Evolutionary conservation across 2,888 invertebrate genomes (phyloP).

Genomic region (Panzeria rudis): DNA sequence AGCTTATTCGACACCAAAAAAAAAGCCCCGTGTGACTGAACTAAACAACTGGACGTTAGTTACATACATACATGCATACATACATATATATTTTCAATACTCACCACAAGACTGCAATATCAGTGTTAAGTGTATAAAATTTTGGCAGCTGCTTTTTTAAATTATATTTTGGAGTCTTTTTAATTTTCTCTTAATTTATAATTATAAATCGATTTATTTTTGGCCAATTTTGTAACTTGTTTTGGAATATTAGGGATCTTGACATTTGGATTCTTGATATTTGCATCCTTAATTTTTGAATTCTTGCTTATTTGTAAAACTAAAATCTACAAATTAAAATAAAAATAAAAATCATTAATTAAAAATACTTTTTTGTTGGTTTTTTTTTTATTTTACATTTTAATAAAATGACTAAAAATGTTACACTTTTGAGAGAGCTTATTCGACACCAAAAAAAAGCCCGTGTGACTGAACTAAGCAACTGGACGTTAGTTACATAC

Average conservation of each 20-base stretch:
- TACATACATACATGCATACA: too few relatives aligned
- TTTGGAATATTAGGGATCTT: not conserved
- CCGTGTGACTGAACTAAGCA: too few relatives aligned
- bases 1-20: too few relatives aligned
- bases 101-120: not conserved
- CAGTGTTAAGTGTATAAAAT: not conserved
- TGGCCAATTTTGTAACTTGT: not conserved
- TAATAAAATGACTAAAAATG: slow-evolving; percentile 70
- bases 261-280: not conserved
- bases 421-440: too few relatives aligned
- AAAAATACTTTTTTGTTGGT: not conserved
- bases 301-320: slow-evolving; percentile 9
- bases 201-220: not conserved
- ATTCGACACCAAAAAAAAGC: too few relatives aligned
- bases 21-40: too few relatives aligned
- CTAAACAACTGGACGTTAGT: too few relatives aligned
- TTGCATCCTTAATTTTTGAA: not conserved
- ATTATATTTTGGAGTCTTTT: not conserved
- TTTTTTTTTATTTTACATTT: slow-evolving; percentile 51
- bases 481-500: too few relatives aligned
- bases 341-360: slow-evolving; percentile 2
- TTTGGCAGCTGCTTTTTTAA: not conserved
- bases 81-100: not conserved
- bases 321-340: slow-evolving; percentile 10
- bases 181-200: not conserved